Evolutionary conservation across 2,888 invertebrate species (phyloP).

Genomic region (Poecilus cupreus): DNA sequence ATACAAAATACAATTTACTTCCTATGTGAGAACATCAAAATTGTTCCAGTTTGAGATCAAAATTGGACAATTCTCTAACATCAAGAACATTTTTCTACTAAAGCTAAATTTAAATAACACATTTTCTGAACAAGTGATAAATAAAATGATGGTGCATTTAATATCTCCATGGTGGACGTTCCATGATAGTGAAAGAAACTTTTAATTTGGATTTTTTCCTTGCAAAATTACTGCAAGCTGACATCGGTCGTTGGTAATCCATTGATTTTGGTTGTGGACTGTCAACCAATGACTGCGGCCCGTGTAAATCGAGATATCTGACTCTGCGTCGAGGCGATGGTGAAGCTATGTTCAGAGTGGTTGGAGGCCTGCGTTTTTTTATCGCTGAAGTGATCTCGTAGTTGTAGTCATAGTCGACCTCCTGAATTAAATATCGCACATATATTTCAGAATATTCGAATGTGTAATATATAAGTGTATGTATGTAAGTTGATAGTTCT

Average conservation of each 20-base stretch:
- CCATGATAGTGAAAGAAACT: slow-evolving; percentile 41
- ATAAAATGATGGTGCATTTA: slow-evolving; percentile 59
- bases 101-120: slow-evolving; percentile 16
- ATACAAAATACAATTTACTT: slow-evolving; percentile 47
- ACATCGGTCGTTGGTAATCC: slow-evolving; percentile 51
- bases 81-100: neutral
- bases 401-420: neutral
- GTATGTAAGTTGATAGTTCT: neutral
- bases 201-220: slow-evolving; percentile 19
- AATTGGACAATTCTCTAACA: slow-evolving; percentile 37
- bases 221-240: slow-evolving; percentile 46
- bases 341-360: slow-evolving; percentile 34
- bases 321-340: slow-evolving; percentile 42
- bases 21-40: slow-evolving; percentile 15
- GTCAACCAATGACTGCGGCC: slow-evolving; percentile 48
- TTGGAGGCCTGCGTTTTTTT: slow-evolving; percentile 50
- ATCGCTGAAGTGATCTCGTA: neutral
- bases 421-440: neutral
- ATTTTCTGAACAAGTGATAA: too few relatives aligned
- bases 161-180: slow-evolving; percentile 67
- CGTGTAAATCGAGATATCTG: slow-evolving; percentile 51
- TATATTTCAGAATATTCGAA: too few relatives aligned
- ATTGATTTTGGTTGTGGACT: slow-evolving; percentile 39
- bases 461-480: neutral
- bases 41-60: slow-evolving; percentile 35